A percentile compares a stretch with the other conserved stretches of the same genome.
phyloP scores from a whole-genome alignment of 2,113 vertebrate species.

The Epinephelus cyanopodus region DNA sequence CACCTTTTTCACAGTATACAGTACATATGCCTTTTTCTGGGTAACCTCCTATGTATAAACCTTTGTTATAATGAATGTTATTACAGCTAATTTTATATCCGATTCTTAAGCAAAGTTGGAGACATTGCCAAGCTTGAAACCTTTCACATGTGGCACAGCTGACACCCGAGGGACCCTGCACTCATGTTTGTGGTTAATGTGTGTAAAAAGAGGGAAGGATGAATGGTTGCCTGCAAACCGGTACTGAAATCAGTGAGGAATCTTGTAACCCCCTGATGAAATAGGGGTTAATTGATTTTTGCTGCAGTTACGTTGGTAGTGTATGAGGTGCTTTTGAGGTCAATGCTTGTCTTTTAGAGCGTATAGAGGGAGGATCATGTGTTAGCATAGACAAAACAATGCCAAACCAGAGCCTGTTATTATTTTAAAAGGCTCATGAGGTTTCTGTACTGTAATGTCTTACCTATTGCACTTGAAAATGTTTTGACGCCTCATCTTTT shows the following conservation, averaged over 20 bases:
- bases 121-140: conserved; percentile 35
- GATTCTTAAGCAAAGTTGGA: conserved; percentile 12
- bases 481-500: conserved; percentile 58
- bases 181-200: background rate
- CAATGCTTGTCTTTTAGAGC: background rate
- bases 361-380: conserved; percentile 8
- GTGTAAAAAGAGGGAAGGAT: background rate
- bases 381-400: conserved; percentile 46
- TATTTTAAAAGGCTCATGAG: conserved; percentile 23
- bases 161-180: background rate
- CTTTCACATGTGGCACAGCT: conserved; percentile 8
- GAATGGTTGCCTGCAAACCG: conserved; percentile 21
- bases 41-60: conserved; percentile 45
- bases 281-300: background rate
- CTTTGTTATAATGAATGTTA: conserved; percentile 64
- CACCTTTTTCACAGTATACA: conserved; percentile 57
- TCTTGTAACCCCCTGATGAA: background rate
- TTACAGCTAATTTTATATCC: conserved; percentile 41
- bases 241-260: background rate
- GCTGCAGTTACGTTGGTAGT: conserved; percentile 3
- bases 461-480: conserved; percentile 68
- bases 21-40: conserved; percentile 57
- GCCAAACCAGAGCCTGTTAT: conserved; percentile 54
- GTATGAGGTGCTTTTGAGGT: conserved; percentile 13
- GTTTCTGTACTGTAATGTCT: conserved; percentile 61